Evolutionary conservation across 2,888 invertebrate species (phyloP), one percentile per base, ranked within the genome.

Genomic region (Caradrina kadenii): DNA sequence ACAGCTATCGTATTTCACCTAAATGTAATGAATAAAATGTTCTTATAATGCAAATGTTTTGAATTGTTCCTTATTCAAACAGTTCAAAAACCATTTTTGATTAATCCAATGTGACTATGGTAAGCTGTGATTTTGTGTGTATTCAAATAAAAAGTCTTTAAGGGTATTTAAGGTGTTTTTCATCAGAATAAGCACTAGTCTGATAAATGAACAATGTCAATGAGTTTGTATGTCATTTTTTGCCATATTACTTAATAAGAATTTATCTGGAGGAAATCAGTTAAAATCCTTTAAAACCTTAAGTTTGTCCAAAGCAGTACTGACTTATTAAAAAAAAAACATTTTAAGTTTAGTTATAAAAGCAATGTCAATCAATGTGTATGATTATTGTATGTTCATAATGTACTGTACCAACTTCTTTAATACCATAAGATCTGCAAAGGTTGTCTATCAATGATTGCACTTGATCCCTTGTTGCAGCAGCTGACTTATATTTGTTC

Each of bases 1-100:
- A 13, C 98, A 98, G 86, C 97, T 98, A 84, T 98, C 98, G 96
- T 98, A 98, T 87, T 96, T 96, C 10, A 96, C 93, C 96, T 96
- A 48, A 10, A 59, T 15, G 7, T 4, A 45, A 54, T 21, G 19
- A 58, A 45, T 48, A 31, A 7, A 76, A 76, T 35, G 3, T 50
- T 39, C 52, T 39, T 39, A 22, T 21, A 52, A 17, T 67, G 45
- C 17, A 1, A 13, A 39, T 0, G 17, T 62, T 55, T 49, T 13
- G 3, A 17, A 45, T 48, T 66, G 26, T 22, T 22, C 1, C 26
- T 31, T 31, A 5, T 31, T 19, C 48, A 48, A 48, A 48, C n/a
- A 48, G 22, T 17, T 13, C 5, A n/a, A 35, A 54, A 22, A 1
- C n/a, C 61, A 35, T 61, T 68, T 15, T 26, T 56, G 49, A 56